Base-by-base conservation (phyloP, 1,140 invertebrate species). In the Heliconius melpomene region DNA sequence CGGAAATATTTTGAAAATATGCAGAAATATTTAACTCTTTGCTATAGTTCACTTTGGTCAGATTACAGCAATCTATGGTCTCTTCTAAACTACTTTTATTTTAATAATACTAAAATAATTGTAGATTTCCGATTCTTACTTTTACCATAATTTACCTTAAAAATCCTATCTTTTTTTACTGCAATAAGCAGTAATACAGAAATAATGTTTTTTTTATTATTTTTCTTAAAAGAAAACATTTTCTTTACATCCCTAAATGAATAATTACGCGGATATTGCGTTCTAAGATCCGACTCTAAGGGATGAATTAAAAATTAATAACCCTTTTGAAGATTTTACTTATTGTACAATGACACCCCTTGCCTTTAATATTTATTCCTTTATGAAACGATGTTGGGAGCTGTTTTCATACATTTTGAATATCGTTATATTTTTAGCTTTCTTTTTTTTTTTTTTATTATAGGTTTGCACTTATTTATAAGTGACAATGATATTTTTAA, bases 271-370 rank as follows among this genome's bases (percentile, higher is more conserved):
- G 60, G 60, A 66, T 29, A 26, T 16, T 26, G 60, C 60, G 20
- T 13, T 66, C 26, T 60, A 7, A 60, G 57, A 60, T 60, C 57
- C 57, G 57, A 23, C 20, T 60, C 57, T 66, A 26, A 66, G 60
- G 23, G 60, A 66, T 66, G 60, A 66, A 66, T 66, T 66, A 66
- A 66, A 66, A 66, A 66, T 66, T 66, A 66, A 66, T 16, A 29
- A 66, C 60, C 60, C 60, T 23, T 66, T 66, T 66, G 26, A 23
- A 66, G 23, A 23, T 26, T 66, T 66, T 66, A 66, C 26, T 66
- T 66, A 66, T 23, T 66, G 23, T 66, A 26, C 60, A 66, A 26
- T 66, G 60, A 66, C 60, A 66, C 23, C 26, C 26, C 60, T 29
- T 1, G 60, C 23, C 13, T 29, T 66, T 66, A 66, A 29, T 66